phyloP scores from a whole-genome alignment of 1,140 invertebrate genomes.

The Heterodera carotae region DNA sequence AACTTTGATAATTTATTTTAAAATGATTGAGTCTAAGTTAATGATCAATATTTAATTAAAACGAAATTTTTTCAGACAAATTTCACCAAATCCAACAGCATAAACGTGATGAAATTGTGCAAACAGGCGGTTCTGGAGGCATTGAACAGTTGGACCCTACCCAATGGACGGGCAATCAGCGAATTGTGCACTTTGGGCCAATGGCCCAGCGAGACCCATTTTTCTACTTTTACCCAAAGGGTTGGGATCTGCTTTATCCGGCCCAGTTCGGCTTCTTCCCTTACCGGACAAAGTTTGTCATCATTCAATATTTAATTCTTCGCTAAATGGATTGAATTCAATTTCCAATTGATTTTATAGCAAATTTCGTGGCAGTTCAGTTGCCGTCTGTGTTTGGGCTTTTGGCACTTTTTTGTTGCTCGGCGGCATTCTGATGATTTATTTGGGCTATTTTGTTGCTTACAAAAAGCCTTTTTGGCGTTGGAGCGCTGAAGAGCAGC shows the following conservation, averaged over 20 bases:
- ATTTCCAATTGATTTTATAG: conserved; percentile 38
- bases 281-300: conserved; percentile 60
- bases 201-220: conserved; percentile 65
- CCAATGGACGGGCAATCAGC: conserved; percentile 62
- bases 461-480: conserved; percentile 62
- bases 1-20: too few relatives aligned
- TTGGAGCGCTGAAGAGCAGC: conserved; percentile 43
- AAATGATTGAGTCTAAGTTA: too few relatives aligned
- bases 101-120: conserved; percentile 66
- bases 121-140: conserved; percentile 40
- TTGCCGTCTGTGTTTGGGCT: conserved; percentile 58
- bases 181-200: conserved; percentile 64
- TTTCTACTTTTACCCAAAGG: conserved; percentile 65
- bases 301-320: too few relatives aligned
- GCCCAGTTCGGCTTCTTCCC: conserved; percentile 65
- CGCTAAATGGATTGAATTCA: too few relatives aligned
- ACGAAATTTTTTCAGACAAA: conserved; percentile 54
- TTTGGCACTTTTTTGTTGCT: conserved; percentile 62
- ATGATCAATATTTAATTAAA: too few relatives aligned
- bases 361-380: conserved; percentile 64
- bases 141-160: conserved; percentile 61
- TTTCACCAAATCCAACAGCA: conserved; percentile 59
- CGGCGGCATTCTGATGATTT: conserved; percentile 60
- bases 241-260: conserved; percentile 64
- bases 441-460: conserved; percentile 59